These are phyloP conservation scores for Leucophenga maculata DNA, from an alignment of 2,888 invertebrate genomes.

Conservation along the genomic window DNA sequence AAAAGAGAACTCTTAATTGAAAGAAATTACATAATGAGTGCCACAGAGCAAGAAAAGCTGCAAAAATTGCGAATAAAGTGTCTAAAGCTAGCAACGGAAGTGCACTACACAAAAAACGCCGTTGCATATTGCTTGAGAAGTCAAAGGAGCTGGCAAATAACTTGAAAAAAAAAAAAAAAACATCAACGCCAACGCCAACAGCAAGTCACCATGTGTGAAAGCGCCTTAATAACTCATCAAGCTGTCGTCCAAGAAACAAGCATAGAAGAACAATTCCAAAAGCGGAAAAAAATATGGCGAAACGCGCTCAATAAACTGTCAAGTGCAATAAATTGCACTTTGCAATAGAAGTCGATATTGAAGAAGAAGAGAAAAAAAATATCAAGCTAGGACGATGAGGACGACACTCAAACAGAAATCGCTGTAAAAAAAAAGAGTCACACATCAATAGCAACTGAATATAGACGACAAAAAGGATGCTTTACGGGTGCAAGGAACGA, in stretches of 20 bases:
- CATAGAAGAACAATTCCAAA: background rate
- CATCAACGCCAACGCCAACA: background rate
- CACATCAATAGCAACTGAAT: no score
- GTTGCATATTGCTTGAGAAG: no score
- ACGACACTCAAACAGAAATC: no score
- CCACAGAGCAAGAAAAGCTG: background rate
- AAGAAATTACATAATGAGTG: slow-evolving; percentile 16
- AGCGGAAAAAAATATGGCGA: no score
- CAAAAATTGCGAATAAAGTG: background rate
- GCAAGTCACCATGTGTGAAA: background rate
- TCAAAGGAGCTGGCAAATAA: background rate
- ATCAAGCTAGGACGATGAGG: no score
- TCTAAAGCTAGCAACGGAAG: background rate
- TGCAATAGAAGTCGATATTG: background rate
- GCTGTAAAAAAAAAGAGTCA: no score
- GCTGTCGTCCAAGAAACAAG: background rate
- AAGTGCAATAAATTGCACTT: slow-evolving; percentile 20
- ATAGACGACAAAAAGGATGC: background rate
- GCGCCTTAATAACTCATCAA: background rate
- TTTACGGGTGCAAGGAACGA: no score
- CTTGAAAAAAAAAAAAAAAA: background rate
- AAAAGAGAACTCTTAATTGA: slow-evolving; percentile 17
- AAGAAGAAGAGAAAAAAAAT: background rate
- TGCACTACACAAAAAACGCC: background rate
- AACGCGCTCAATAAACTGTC: slow-evolving; percentile 22